phyloP scores from a whole-genome alignment of 2,888 invertebrate genomes.

The Tipula unca region DNA sequence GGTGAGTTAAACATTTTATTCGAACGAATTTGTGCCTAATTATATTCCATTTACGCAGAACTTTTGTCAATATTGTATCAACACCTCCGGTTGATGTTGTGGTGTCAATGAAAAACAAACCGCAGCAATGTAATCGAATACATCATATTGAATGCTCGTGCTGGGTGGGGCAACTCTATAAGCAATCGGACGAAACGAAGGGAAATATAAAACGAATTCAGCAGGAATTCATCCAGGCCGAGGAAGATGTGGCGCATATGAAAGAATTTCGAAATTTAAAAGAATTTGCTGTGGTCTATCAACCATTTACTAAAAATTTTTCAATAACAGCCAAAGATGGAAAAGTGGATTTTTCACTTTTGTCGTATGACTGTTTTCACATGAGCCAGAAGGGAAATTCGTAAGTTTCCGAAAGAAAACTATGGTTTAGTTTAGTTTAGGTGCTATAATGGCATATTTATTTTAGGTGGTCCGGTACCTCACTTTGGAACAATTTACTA shows the following conservation, averaged over 20 bases:
- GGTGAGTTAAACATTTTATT: conserved; percentile 43
- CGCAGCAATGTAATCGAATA: conserved; percentile 27
- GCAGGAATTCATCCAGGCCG: conserved; percentile 31
- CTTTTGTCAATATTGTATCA: conserved; percentile 45
- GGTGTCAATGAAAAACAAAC: conserved; percentile 27
- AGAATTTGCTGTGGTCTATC: conserved; percentile 47
- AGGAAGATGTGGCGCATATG: conserved; percentile 41
- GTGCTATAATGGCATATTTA: neutral
- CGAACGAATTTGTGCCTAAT: conserved; percentile 2
- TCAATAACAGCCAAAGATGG: conserved; percentile 33
- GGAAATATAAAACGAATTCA: conserved; percentile 27
- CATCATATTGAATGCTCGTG: conserved; percentile 29
- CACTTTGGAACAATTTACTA: conserved; percentile 49
- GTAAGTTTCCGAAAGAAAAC: too few relatives aligned
- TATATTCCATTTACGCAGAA: conserved; percentile 34
- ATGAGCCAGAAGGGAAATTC: conserved; percentile 48
- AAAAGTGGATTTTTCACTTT: conserved; percentile 40
- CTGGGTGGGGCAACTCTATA: conserved; percentile 28
- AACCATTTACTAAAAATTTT: conserved; percentile 39
- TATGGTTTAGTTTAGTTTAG: too few relatives aligned
- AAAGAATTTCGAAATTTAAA: conserved; percentile 43
- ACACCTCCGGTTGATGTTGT: conserved; percentile 33
- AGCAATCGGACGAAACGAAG: conserved; percentile 26
- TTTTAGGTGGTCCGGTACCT: conserved; percentile 39
- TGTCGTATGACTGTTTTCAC: conserved; percentile 50